Evolutionary conservation across 2,888 invertebrate genomes (phyloP), one percentile per base, ranked within the genome.

Genomic region (Sceliomorpha sp.): DNA sequence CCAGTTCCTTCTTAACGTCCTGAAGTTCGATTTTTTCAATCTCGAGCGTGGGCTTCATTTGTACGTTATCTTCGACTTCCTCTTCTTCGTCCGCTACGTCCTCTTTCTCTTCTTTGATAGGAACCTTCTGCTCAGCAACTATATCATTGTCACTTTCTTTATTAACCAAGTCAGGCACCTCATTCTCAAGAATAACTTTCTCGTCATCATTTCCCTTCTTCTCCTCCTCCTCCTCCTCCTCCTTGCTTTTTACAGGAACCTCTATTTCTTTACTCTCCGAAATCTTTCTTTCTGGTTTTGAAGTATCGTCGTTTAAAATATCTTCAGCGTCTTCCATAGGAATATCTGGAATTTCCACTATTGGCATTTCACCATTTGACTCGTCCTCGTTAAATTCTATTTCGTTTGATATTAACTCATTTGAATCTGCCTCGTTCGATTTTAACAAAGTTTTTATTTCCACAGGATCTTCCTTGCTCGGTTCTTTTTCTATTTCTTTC

Each of bases 271-370:
- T 17, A 2, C 6, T n/a, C n/a, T 14, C 34, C 8, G 36, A 15
- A 13, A 3, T 7, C 20, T 7, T 12, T 27, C 8, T 32, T 45
- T 29, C 20, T 2, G 12, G 4, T 10, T 31, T 31, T 13, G 48
- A 32, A 5, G 6, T 74, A 42, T 81, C 81, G 24, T 88, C 85
- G 34, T 85, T 83, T 7, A 84, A 85, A 50, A 74, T 32, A 20
- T 88, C 85, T 66, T 87, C 29, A 5, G 13, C 1, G 1, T 17
- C 14, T 8, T 47, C 56, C 14, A 9, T 6, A 29, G 12, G 1
- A 24, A 6, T 15, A 20, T 4, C 20, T 5, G 20, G 20, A 20
- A 20, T 31, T 58, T 34, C 14, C 5, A 20, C 20, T 2, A 5
- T 20, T 20, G 5, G 20, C 20, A 5, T 5, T 20, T 20, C 20